These are phyloP conservation scores for Thera obeliscata DNA, from an alignment of 2,888 invertebrate species.

Conservation along the genomic window DNA sequence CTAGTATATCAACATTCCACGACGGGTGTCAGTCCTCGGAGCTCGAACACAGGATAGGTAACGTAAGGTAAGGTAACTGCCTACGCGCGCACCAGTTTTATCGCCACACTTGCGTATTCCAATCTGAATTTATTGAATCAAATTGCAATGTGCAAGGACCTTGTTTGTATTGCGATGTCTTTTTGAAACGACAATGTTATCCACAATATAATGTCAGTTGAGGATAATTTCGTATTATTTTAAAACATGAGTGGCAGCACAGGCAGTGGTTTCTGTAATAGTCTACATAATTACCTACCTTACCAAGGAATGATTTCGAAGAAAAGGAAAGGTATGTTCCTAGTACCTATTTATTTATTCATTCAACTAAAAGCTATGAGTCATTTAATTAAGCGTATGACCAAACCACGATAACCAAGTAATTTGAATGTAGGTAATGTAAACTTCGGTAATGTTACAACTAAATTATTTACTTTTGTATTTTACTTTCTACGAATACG, in stretches of 20 bases:
- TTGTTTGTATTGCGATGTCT: slow-evolving; percentile 15
- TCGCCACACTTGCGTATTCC: slow-evolving; percentile 46
- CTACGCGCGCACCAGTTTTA: slow-evolving; percentile 44
- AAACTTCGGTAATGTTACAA: too few species aligned
- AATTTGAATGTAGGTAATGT: background rate
- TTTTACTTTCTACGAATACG: background rate
- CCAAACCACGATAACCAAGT: background rate
- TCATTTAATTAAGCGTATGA: background rate
- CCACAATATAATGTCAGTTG: slow-evolving; percentile 7
- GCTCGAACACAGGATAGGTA: slow-evolving; percentile 45
- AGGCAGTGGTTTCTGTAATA: background rate
- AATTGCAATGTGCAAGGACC: slow-evolving; percentile 33
- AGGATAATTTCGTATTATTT: slow-evolving; percentile 6
- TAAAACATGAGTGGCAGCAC: background rate
- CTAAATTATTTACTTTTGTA: too few species aligned
- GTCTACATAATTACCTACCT: background rate
- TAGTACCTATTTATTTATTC: background rate
- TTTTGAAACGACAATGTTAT: slow-evolving; percentile 12
- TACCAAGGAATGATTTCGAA: background rate
- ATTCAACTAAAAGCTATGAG: background rate
- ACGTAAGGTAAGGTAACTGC: slow-evolving; percentile 26
- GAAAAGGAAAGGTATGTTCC: background rate
- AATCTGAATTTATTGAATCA: slow-evolving; percentile 38
- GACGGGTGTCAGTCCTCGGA: slow-evolving; percentile 53
- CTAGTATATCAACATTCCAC: slow-evolving; percentile 66